Evolutionary conservation across 2,113 vertebrate species (phyloP), one percentile per base, ranked within the genome.

Genomic region (Neomonachus schauinslandi): DNA sequence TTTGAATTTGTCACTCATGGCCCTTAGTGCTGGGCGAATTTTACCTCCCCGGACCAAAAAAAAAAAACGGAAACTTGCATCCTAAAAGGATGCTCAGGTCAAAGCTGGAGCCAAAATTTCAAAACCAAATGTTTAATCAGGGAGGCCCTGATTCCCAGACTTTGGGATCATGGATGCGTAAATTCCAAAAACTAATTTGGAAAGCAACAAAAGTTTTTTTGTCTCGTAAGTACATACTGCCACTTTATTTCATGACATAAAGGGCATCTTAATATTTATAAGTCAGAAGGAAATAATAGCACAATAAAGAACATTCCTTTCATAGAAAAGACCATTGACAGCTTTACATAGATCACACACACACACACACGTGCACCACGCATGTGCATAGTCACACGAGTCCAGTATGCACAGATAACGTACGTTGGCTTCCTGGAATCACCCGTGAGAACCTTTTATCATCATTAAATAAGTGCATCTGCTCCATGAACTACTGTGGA

Each of bases 101-200:
- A 94, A 86, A 82, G 59, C 12, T 86, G 39, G 24, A 46, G 19
- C 59, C n/a, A 79, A 74, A 53, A 18, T 4, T 95, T 91, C 79
- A 79, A 82, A 96, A 55, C 31, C 55, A 53, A 46, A 59, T 4
- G 19, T 74, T 95, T 71, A 39, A 77, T 94, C n/a, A 72, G 18
- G 39, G 42, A 86, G 42, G 31, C 19, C 26, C 51, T 94, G 57
- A 85, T 59, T 91, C 49, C 67, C 28, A 94, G 80, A 65, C 33
- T 51, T 86, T 55, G 39, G 39, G 33, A 51, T 96, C 39, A 19
- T 26, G 16, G 55, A 16, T 36, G 21, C 22, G 33, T 76, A 81
- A 84, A 91, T 95, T 95, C 82, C 59, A 57, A 33, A 93, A 89
- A 72, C 63, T 42, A 94, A 92, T 61, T 59, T 83, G 65, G 80